Base-by-base conservation (phyloP, 1,140 invertebrate genomes). In the Venturia canescens region DNA sequence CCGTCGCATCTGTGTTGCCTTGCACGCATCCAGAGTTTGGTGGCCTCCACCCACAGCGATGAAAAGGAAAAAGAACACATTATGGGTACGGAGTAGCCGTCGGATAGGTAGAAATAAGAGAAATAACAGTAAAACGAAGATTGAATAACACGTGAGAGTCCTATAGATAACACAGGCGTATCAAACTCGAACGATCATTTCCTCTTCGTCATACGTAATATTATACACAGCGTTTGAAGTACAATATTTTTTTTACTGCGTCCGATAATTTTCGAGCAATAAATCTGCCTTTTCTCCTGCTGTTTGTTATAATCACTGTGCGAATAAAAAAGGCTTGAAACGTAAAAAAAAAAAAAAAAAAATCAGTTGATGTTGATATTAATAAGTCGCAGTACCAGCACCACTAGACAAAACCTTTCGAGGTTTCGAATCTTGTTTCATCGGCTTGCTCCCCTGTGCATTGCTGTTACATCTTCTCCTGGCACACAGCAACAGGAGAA, bases 401-500 rank as follows among this genome's bases (percentile, higher is more conserved):
- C 7, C 15, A 27, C n/a, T 63, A 27, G 57, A 9, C 21, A 60
- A n/a, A n/a, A n/a, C n/a, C 57, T 60, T 60, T 1, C 57, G 18
- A n/a, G 57, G 16, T 60, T 60, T n/a, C 6, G 21, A 50, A 3
- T 50, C 48, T 50, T 11, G 13, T 50, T 60, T n/a, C n/a, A 60
- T 60, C 57, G 50, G 50, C n/a, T n/a, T n/a, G n/a, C n/a, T 6
- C 60, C 23, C 13, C 60, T 63, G 23, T 26, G 60, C 27, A 26
- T 69, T 69, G 31, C 66, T 69, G 66, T 94, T 94, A 78, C n/a
- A 57, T 74, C 38, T 23, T 63, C 27, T 44, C 34, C n/a, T n/a
- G n/a, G 16, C 29, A 38, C 67, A 48, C 31, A 71, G 69, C 18
- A 71, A 71, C 34, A 44, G 31, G 11, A 74, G 71, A 50, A 74